Percentiles rank a stretch among this genome's conserved stretches.
phyloP scores from a whole-genome alignment of 1,140 invertebrate species.

The Drosophila neocordata region DNA sequence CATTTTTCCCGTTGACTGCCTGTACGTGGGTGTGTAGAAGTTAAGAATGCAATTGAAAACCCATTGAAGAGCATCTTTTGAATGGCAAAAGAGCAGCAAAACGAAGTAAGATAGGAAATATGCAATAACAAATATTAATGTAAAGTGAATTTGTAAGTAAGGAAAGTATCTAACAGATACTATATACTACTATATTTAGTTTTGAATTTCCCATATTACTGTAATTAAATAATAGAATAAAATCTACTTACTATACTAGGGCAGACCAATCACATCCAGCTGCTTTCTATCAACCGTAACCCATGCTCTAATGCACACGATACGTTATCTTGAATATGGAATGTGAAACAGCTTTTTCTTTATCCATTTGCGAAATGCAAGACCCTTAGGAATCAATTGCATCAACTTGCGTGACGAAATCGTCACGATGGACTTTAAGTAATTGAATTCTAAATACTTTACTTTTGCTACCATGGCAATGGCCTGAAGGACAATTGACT shows the following conservation, averaged over 20 bases:
- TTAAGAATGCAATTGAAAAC: slow-evolving; percentile 72
- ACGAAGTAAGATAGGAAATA: neutral
- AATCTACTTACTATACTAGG: too few species aligned
- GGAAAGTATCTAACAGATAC: too few species aligned
- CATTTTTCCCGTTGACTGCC: neutral
- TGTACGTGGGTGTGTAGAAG: slow-evolving; percentile 15
- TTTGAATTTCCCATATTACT: too few species aligned
- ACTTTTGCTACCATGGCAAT: neutral
- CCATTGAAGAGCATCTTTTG: slow-evolving; percentile 49
- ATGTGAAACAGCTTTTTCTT: neutral
- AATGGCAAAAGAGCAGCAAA: neutral
- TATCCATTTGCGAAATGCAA: neutral
- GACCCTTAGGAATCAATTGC: neutral
- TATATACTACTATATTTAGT: too few species aligned
- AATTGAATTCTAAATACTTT: neutral
- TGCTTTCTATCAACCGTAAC: too few species aligned
- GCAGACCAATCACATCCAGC: too few species aligned
- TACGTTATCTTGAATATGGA: neutral
- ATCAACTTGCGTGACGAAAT: neutral
- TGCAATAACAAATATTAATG: neutral
- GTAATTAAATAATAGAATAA: too few species aligned
- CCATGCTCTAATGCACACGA: too few species aligned
- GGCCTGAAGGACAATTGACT: neutral
- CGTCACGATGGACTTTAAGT: neutral
- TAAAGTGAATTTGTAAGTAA: neutral